Conservation (phyloP, 2,113 vertebrate genomes). For the Hassar affinis region DNA sequence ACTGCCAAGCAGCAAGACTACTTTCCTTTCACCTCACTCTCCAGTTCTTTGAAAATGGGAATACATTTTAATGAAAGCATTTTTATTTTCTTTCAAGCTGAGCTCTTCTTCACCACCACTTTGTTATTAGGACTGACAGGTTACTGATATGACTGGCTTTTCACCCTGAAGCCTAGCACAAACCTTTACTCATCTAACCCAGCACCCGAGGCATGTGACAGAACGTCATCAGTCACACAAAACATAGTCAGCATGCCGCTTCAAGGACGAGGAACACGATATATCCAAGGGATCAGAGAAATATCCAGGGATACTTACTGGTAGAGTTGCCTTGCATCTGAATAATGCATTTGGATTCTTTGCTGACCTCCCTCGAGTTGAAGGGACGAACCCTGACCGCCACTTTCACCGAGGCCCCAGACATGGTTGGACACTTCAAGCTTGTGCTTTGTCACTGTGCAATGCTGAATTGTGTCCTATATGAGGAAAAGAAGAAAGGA, state of each 20-base stretch:
- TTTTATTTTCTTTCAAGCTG: slow-evolving; percentile 63
- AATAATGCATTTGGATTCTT: slow-evolving; percentile 98
- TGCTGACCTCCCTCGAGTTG: slow-evolving; percentile 91
- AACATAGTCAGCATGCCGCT: slow-evolving; percentile 28
- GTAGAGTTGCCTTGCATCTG: slow-evolving; percentile 99
- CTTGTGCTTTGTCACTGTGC: slow-evolving; percentile 52
- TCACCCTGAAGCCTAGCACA: slow-evolving; percentile 17
- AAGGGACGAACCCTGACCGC: slow-evolving; percentile 95
- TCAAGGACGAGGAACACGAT: slow-evolving; percentile 20
- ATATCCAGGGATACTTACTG: slow-evolving; percentile 79
- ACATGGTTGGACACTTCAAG: slow-evolving; percentile 74
- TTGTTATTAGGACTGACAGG: neutral
- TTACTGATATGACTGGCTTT: slow-evolving; percentile 28
- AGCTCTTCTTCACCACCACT: slow-evolving; percentile 44
- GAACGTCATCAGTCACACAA: slow-evolving; percentile 24
- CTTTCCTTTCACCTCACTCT: slow-evolving; percentile 37
- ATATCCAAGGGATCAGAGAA: slow-evolving; percentile 21
- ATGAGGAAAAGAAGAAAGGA: slow-evolving; percentile 32
- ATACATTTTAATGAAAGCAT: slow-evolving; percentile 39
- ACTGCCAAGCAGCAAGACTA: neutral
- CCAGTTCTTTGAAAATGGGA: neutral
- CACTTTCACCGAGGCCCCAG: slow-evolving; percentile 97
- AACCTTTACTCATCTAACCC: slow-evolving; percentile 17
- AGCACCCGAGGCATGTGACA: slow-evolving; percentile 28
- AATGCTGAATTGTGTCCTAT: slow-evolving; percentile 56